Conservation (phyloP, 2,888 invertebrate genomes). For the Scelioninae gen. 1 region DNA sequence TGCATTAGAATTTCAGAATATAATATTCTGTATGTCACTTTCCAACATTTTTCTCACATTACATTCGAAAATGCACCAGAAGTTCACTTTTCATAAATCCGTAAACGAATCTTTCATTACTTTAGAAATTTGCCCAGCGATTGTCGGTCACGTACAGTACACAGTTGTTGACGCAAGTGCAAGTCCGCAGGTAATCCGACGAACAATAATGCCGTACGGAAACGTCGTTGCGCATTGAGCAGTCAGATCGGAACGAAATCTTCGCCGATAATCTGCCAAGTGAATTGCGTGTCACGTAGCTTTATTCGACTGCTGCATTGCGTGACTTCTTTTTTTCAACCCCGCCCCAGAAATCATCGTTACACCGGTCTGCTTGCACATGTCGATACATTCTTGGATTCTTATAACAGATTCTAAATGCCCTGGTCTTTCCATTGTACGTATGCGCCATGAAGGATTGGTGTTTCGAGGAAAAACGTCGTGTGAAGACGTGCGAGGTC, state of each 20-base stretch:
- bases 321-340: conserved; percentile 58
- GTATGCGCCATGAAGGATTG: conserved; percentile 38
- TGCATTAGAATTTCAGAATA: too few relatives aligned
- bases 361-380: conserved; percentile 66
- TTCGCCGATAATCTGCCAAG: conserved; percentile 72
- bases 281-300: conserved; percentile 73
- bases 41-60: too few relatives aligned
- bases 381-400: conserved; percentile 56
- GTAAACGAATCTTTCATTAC: background rate
- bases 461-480: conserved; percentile 44
- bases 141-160: conserved; percentile 69
- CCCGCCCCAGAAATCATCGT: conserved; percentile 54
- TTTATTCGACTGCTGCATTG: conserved; percentile 66
- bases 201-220: conserved; percentile 71
- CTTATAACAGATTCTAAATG: conserved; percentile 46
- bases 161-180: conserved; percentile 39
- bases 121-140: conserved; percentile 15
- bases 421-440: too few relatives aligned
- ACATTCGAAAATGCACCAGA: too few relatives aligned
- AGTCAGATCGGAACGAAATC: conserved; percentile 63
- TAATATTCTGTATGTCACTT: too few relatives aligned
- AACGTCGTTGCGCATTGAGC: conserved; percentile 59
- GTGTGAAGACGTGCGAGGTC: conserved; percentile 21
- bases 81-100: background rate
- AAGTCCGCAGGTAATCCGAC: conserved; percentile 38